Conservation (phyloP, 1,140 invertebrate species). For the Oryzaephilus surinamensis region DNA sequence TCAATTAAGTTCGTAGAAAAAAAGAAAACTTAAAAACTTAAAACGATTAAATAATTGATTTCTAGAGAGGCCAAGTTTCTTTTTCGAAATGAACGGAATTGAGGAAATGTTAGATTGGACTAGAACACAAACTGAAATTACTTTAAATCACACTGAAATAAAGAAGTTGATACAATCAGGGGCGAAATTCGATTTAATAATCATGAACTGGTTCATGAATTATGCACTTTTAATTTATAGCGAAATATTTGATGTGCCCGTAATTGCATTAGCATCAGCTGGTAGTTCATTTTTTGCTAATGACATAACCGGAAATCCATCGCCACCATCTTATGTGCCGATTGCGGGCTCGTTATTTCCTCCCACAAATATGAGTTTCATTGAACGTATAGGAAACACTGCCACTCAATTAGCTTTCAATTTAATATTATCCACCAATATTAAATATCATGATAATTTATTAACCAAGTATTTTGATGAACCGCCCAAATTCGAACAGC, state of each 20-base stretch:
- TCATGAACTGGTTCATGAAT: conserved; percentile 14
- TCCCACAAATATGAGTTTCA: conserved; percentile 5
- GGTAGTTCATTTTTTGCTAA: conserved; percentile 5
- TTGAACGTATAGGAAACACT: conserved; percentile 6
- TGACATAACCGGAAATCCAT: conserved; percentile 6
- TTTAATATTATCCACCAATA: conserved; percentile 1
- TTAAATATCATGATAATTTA: conserved; percentile 2
- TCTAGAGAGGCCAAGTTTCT: conserved; percentile 7
- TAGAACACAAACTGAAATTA: conserved; percentile 10
- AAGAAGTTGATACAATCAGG: conserved; percentile 6
- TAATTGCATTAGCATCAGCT: conserved; percentile 9
- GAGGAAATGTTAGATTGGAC: conserved; percentile 3
- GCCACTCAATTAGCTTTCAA: conserved; percentile 1
- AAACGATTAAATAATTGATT: conserved; percentile 3
- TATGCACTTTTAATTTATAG: conserved; percentile 8
- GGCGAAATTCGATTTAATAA: conserved; percentile 12
- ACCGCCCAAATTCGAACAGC: conserved; percentile 14
- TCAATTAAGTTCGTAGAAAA: conserved; percentile 26
- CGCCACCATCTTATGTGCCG: conserved; percentile 8
- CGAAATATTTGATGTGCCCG: conserved; percentile 7
- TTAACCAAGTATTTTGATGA: conserved; percentile 5
- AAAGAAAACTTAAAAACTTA: conserved; percentile 2
- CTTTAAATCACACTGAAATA: conserved; percentile 11
- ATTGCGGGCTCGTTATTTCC: neutral
- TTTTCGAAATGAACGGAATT: conserved; percentile 9